phyloP scores from a whole-genome alignment of 2,113 vertebrate genomes.

The Gymnocephalus cernua region DNA sequence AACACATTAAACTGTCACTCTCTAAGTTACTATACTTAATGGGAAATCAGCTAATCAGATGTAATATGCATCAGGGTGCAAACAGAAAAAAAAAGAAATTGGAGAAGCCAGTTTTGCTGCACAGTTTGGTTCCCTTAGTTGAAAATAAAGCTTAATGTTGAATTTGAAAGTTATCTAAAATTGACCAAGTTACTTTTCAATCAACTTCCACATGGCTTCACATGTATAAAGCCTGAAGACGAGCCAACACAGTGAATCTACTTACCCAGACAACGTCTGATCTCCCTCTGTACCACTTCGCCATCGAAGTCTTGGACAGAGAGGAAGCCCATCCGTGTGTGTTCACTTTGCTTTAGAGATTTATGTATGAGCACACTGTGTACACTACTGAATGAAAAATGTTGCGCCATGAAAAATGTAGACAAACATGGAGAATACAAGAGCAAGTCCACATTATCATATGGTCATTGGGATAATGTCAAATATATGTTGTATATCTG shows the following conservation, averaged over 20 bases:
- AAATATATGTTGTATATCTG: neutral
- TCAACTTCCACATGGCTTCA: neutral
- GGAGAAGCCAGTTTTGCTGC: neutral
- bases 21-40: constrained; percentile 38
- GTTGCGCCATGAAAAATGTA: constrained; percentile 31
- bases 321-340: constrained; percentile 11
- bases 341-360: constrained; percentile 45
- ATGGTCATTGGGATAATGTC: neutral
- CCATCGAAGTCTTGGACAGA: neutral
- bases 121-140: neutral
- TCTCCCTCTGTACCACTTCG: constrained; percentile 5
- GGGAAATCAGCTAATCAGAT: constrained; percentile 43
- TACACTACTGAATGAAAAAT: constrained; percentile 5
- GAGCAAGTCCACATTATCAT: neutral
- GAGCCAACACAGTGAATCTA: neutral
- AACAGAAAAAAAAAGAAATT: neutral
- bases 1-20: constrained; percentile 60
- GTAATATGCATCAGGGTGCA: constrained; percentile 25
- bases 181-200: neutral
- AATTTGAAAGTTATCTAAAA: neutral
- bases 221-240: neutral
- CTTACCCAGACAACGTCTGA: constrained; percentile 5
- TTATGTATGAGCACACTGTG: constrained; percentile 50
- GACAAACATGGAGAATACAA: neutral
- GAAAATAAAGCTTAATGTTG: neutral